A percentile compares a stretch with the other conserved stretches of the same genome.
These are phyloP conservation scores for Pinctada fucata DNA, from an alignment of 2,888 invertebrate genomes.

Conservation along the genomic window DNA sequence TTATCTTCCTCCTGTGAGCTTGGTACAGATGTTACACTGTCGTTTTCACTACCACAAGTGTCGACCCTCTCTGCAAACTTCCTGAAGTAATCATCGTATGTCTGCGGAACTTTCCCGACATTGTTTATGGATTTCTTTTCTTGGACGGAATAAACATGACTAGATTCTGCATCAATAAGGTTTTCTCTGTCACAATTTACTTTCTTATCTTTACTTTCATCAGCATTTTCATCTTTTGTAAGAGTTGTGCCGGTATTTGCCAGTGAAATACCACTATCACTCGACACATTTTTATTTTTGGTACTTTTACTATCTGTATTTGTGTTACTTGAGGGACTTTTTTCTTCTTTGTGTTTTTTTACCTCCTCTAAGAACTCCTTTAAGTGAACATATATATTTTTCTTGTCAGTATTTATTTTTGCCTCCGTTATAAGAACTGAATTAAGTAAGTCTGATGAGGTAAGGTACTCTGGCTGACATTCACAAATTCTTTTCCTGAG, in stretches of 20 bases:
- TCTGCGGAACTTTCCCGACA: no score
- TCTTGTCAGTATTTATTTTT: constrained; percentile 54
- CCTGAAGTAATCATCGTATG: no score
- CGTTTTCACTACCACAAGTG: no score
- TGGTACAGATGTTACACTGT: no score
- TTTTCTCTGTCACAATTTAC: no score
- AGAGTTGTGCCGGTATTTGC: neutral
- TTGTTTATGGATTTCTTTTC: no score
- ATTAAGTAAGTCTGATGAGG: constrained; percentile 55
- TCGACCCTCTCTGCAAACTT: no score
- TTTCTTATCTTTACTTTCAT: neutral
- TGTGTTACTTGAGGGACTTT: neutral
- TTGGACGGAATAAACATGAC: no score
- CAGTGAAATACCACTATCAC: neutral
- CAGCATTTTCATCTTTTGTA: neutral
- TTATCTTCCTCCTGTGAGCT: neutral
- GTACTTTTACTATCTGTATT: constrained; percentile 16
- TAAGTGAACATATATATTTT: constrained; percentile 63
- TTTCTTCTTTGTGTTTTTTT: constrained; percentile 50
- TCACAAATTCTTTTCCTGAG: constrained; percentile 59
- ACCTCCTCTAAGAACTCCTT: constrained; percentile 63
- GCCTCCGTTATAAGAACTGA: constrained; percentile 44
- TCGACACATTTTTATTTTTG: neutral
- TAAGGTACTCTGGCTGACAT: constrained; percentile 52
- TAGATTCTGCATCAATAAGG: no score